A percentile compares a stretch with the other conserved stretches of the same genome.
These are phyloP conservation scores for Poecile atricapillus DNA, from an alignment of 2,113 vertebrate genomes.

Conservation along the genomic window DNA sequence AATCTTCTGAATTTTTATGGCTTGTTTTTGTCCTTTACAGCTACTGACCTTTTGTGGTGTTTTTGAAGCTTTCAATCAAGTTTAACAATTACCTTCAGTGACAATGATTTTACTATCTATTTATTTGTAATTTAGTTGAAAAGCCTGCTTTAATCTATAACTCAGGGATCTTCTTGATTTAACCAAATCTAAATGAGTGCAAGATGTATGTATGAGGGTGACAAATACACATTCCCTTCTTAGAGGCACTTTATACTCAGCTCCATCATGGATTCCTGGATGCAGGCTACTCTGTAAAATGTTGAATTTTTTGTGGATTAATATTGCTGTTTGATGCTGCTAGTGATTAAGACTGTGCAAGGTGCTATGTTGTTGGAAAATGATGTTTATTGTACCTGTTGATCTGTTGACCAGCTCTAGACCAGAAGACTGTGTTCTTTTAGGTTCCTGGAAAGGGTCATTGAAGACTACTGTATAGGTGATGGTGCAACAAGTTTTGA, in stretches of 20 bases:
- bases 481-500: background rate
- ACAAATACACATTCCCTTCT: background rate
- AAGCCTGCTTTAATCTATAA: constrained; percentile 40
- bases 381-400: background rate
- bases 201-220: background rate
- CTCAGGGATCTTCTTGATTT: constrained; percentile 37
- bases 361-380: background rate
- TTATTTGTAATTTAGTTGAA: constrained; percentile 27
- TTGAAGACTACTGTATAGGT: background rate
- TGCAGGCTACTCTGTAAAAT: background rate
- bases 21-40: constrained; percentile 5
- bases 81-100: constrained; percentile 11
- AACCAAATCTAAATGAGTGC: background rate
- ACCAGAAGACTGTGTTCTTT: background rate
- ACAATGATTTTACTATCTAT: constrained; percentile 33
- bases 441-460: background rate
- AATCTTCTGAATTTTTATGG: background rate
- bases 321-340: constrained; percentile 14
- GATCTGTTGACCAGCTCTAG: background rate
- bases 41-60: constrained; percentile 14
- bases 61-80: constrained; percentile 36
- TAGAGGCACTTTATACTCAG: background rate
- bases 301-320: background rate
- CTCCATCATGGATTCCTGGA: constrained; percentile 16
- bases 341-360: background rate